Conservation (phyloP, 2,797 vertebrate genomes). For the Cryptoprocta ferox region DNA sequence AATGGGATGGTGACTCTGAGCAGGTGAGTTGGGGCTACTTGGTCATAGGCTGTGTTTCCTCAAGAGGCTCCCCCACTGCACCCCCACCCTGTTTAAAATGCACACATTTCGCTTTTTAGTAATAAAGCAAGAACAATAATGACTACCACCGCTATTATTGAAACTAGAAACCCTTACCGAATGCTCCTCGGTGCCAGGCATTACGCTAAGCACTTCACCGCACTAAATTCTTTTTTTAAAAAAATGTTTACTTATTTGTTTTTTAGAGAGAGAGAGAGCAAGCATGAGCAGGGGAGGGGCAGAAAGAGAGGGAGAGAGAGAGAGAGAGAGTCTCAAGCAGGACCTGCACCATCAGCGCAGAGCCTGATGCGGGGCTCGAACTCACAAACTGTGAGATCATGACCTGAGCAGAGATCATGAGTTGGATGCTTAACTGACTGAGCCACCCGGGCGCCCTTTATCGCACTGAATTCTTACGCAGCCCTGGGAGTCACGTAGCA, state of each 20-base stretch:
- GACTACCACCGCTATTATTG: no score
- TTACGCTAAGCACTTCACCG: not conserved
- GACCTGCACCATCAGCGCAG: no score
- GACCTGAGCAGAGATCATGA: no score
- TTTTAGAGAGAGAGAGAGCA: no score
- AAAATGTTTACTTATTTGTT: no score
- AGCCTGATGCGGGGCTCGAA: no score
- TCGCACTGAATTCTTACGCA: not conserved
- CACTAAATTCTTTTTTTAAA: not conserved
- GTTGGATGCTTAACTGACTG: no score
- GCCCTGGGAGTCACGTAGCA: not conserved
- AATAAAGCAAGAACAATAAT: not conserved
- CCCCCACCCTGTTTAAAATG: not conserved
- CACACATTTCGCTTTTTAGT: not conserved
- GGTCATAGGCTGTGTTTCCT: not conserved
- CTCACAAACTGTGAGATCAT: no score
- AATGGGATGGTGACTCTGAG: not conserved
- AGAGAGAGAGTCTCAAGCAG: no score
- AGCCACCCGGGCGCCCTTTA: no score
- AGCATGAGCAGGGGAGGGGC: no score
- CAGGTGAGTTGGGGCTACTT: accelerated
- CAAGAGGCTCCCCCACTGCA: not conserved
- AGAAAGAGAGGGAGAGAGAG: no score
- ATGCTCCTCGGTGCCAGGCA: not conserved
- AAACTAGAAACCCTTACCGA: not conserved